A percentile compares a stretch with the other conserved stretches of the same genome.
Conservation (phyloP, 2,888 invertebrate species). For the Leucozona laternaria region DNA sequence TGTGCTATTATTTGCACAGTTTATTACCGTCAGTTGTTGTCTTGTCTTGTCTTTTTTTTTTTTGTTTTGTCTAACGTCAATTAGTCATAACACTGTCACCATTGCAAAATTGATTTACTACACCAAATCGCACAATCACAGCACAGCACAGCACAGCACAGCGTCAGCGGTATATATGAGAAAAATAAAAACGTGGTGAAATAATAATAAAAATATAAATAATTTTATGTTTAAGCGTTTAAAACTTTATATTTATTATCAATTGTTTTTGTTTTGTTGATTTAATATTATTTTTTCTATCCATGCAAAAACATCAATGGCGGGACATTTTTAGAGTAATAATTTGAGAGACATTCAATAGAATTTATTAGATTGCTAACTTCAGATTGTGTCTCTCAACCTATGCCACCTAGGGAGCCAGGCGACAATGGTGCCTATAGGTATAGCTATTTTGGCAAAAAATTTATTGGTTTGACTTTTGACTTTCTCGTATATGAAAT, state of each 20-base stretch:
- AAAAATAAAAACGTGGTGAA: slow-evolving; percentile 36
- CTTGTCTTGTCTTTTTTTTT: slow-evolving; percentile 11
- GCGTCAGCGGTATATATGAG: neutral
- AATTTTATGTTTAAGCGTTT: slow-evolving; percentile 35
- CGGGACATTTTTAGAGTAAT: slow-evolving; percentile 41
- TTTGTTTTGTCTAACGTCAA: slow-evolving; percentile 57
- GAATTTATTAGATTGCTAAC: neutral
- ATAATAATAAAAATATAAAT: slow-evolving; percentile 43
- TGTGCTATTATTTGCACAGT: slow-evolving; percentile 60
- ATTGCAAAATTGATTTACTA: slow-evolving; percentile 66
- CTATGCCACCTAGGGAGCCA: slow-evolving; percentile 38
- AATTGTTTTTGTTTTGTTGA: slow-evolving; percentile 8
- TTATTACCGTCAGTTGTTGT: slow-evolving; percentile 49
- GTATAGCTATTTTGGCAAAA: neutral
- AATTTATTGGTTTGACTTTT: slow-evolving; percentile 49
- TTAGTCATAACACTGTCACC: slow-evolving; percentile 67
- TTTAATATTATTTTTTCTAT: neutral
- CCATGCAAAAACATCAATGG: slow-evolving; percentile 12
- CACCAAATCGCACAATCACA: slow-evolving; percentile 35
- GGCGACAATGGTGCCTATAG: slow-evolving; percentile 24
- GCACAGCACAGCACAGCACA: too few species aligned
- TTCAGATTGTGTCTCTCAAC: slow-evolving; percentile 26
- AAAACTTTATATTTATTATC: slow-evolving; percentile 30
- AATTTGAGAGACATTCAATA: slow-evolving; percentile 24
- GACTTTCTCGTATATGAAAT: slow-evolving; percentile 21